Evolutionary conservation across 1,140 invertebrate genomes (phyloP).

Genomic region (Habropoda laboriosa): DNA sequence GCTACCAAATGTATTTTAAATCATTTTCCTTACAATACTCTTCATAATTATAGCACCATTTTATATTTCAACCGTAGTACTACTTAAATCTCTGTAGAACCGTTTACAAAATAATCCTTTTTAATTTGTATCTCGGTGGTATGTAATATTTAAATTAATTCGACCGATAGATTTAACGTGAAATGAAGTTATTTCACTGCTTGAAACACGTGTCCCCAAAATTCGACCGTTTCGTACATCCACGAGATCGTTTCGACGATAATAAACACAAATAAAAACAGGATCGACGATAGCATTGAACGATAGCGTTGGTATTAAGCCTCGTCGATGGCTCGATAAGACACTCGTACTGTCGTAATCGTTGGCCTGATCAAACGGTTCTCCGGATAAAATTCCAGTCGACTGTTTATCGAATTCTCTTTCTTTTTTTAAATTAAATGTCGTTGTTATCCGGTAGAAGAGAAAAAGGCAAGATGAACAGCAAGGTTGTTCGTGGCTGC

Average conservation of each 20-base stretch:
- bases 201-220: too few species aligned
- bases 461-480: too few species aligned
- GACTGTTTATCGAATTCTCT: not conserved
- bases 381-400: not conserved
- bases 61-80: too few species aligned
- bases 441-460: not conserved
- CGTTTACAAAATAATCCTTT: too few species aligned
- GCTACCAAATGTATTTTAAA: not conserved
- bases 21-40: too few species aligned
- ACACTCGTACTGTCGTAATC: not conserved
- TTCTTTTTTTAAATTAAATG: too few species aligned
- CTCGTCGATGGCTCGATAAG: constrained; percentile 25
- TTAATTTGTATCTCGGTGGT: too few species aligned
- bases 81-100: too few species aligned
- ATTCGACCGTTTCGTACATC: not conserved
- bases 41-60: too few species aligned
- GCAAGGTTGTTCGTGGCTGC: not conserved
- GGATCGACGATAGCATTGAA: not conserved
- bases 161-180: too few species aligned
- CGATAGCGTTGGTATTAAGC: constrained; percentile 19
- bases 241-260: not conserved
- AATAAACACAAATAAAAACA: not conserved
- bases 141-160: too few species aligned
- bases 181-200: too few species aligned
- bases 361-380: not conserved